A percentile compares a stretch with the other conserved stretches of the same genome.
Conservation (phyloP, 2,113 vertebrate genomes). For the Antidorcas marsupialis region DNA sequence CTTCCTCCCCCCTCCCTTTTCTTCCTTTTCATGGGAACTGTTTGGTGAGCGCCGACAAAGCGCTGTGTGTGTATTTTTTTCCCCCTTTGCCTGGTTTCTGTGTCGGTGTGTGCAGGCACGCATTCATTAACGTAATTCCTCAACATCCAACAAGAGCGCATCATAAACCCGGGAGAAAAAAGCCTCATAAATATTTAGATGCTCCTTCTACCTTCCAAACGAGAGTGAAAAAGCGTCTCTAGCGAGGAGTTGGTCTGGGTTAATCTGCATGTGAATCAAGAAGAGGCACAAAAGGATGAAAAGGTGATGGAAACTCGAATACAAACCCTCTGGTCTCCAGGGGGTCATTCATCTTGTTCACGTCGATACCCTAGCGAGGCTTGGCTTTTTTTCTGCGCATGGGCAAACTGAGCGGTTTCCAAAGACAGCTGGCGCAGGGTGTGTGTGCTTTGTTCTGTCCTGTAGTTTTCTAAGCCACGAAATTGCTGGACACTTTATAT, state of each 20-base stretch:
- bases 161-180: slow-evolving; percentile 75
- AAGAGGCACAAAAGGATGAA: slow-evolving; percentile 82
- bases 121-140: slow-evolving; percentile 87
- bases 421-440: slow-evolving; percentile 29
- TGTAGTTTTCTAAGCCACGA: neutral
- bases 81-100: slow-evolving; percentile 80
- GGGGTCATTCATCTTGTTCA: slow-evolving; percentile 80
- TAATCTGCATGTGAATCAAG: slow-evolving; percentile 87
- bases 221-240: slow-evolving; percentile 74
- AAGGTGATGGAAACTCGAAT: slow-evolving; percentile 80
- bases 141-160: slow-evolving; percentile 81
- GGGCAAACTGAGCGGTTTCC: slow-evolving; percentile 57
- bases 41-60: slow-evolving; percentile 76
- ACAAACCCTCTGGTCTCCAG: slow-evolving; percentile 79
- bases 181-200: slow-evolving; percentile 86
- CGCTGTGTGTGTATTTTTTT: slow-evolving; percentile 76
- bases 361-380: slow-evolving; percentile 73
- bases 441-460: neutral
- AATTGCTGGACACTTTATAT: neutral
- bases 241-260: slow-evolving; percentile 71
- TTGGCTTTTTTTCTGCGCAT: slow-evolving; percentile 74
- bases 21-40: slow-evolving; percentile 80
- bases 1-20: slow-evolving; percentile 48
- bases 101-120: slow-evolving; percentile 87
- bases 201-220: slow-evolving; percentile 76